phyloP scores from a whole-genome alignment of 1,140 invertebrate species.

The Solenopsis fugax region DNA sequence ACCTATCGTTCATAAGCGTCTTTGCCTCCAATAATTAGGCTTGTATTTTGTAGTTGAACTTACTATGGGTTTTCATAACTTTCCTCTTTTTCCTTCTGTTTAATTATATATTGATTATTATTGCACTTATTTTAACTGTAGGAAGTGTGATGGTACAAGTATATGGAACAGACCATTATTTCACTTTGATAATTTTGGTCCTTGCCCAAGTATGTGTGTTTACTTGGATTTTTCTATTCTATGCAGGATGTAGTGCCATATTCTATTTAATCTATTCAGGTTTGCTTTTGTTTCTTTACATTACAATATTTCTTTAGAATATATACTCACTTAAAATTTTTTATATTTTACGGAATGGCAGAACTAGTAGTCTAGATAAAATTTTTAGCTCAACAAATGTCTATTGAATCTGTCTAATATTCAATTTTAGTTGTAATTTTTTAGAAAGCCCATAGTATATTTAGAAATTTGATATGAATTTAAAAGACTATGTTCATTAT shows the following conservation, averaged over 20 bases:
- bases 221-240: not conserved
- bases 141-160: no score
- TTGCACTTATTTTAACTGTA: not conserved
- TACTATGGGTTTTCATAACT: not conserved
- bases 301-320: not conserved
- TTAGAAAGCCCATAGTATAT: not conserved
- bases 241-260: no score
- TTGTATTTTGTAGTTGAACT: not conserved
- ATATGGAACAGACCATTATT: not conserved
- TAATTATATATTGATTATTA: not conserved
- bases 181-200: not conserved
- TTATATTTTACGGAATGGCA: not conserved
- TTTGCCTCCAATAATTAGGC: not conserved
- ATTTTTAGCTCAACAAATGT: not conserved
- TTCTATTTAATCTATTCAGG: not conserved
- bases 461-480: not conserved
- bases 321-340: not conserved
- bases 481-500: not conserved
- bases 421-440: not conserved
- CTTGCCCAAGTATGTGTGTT: not conserved
- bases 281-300: not conserved
- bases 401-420: no score
- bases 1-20: not conserved
- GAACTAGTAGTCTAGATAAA: not conserved
- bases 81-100: not conserved